Base-by-base conservation (phyloP, 1,140 invertebrate species). In the Melitaea cinxia region DNA sequence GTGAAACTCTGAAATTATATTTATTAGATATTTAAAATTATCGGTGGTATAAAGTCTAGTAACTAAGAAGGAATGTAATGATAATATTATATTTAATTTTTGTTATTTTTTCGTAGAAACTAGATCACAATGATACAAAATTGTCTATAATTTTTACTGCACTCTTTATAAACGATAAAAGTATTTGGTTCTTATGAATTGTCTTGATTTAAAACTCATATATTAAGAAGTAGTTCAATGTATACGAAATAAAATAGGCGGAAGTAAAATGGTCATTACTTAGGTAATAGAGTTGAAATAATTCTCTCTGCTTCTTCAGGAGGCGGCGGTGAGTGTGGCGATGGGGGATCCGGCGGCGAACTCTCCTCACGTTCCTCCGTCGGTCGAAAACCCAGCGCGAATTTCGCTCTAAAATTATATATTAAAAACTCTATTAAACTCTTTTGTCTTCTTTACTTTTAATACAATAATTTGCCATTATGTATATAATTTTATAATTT, bases 281-380 rank as follows among this genome's bases (percentile, higher is more conserved):
- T 94, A 19, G 95, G 94, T 68, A 95, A 85, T 55, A 95, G 89
- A 47, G 94, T 95, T 24, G 94, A 94, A 68, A 96, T 95, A 63
- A 95, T 94, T 56, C 94, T 91, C 79, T 95, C 92, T 9, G 95
- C 94, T 83, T 95, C 95, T 82, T 95, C 94, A 4, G 94, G 94
- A 12, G 95, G 94, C 35, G 94, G 94, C 50, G 94, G 95, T 54
- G 83, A 89, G 62, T 73, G 85, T 53, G 78, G 83, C 28, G 80
- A 86, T 26, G 77, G 83, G 77, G 92, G 73, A 85, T 91, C 87
- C 42, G 92, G 88, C 23, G 89, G 91, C 33, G 89, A 88, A 14
- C 91, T 89, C 76, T 94, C 93, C 76, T 94, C 93, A 58, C 93
- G 93, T 76, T 94, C 94, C 73, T 93, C 93, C 73, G 94, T 92